Conservation (phyloP, 2,113 vertebrate genomes). For the Halichoeres trimaculatus region DNA sequence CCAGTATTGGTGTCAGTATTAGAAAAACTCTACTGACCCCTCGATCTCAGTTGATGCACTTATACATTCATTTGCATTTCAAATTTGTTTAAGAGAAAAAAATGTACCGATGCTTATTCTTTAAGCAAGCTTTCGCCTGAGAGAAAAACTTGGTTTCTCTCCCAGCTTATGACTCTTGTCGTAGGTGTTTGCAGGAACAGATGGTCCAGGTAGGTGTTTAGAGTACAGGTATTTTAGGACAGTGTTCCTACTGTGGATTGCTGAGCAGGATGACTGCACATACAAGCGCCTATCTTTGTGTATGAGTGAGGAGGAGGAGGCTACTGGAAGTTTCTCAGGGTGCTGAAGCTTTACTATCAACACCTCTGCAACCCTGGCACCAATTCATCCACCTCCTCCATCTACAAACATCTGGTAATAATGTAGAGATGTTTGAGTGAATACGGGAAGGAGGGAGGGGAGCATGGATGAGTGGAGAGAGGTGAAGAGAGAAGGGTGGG, state of each 20-base stretch:
- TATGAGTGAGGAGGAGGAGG: slow-evolving; percentile 21
- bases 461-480: slow-evolving; percentile 14
- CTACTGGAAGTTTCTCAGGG: slow-evolving; percentile 30
- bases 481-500: slow-evolving; percentile 40
- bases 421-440: slow-evolving; percentile 28
- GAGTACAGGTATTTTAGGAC: slow-evolving; percentile 37
- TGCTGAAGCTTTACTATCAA: slow-evolving; percentile 54
- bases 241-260: slow-evolving; percentile 26
- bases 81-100: not conserved
- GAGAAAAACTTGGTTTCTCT: slow-evolving; percentile 30
- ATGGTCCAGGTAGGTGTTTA: slow-evolving; percentile 61
- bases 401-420: slow-evolving; percentile 58
- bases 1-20: not conserved
- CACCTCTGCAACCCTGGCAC: slow-evolving; percentile 57
- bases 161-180: not conserved
- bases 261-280: slow-evolving; percentile 7
- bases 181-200: slow-evolving; percentile 58
- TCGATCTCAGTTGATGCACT: not conserved
- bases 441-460: not conserved
- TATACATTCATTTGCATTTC: too few species aligned
- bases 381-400: slow-evolving; percentile 50
- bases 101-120: not conserved
- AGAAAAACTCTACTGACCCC: not conserved
- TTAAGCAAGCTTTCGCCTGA: not conserved
- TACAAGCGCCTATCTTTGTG: not conserved